Percentiles rank a stretch among this genome's conserved stretches.
Evolutionary conservation across 2,113 vertebrate genomes (phyloP).

Genomic region (Macquaria ambigua): DNA sequence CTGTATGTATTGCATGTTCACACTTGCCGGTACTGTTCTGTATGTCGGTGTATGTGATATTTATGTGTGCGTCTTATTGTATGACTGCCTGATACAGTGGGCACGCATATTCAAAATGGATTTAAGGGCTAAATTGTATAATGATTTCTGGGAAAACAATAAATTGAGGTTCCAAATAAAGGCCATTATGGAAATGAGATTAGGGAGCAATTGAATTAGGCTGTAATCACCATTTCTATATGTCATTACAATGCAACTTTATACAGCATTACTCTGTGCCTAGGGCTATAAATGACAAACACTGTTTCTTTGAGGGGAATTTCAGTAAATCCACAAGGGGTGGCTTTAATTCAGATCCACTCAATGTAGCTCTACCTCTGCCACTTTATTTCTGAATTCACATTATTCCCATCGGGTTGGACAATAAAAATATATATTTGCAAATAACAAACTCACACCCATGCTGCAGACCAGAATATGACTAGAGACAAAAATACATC

Average conservation of each 20-base stretch:
- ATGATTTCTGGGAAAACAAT: slow-evolving; percentile 87
- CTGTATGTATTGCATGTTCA: slow-evolving; percentile 37
- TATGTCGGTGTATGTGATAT: slow-evolving; percentile 53
- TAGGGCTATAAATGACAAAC: slow-evolving; percentile 81
- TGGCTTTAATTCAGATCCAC: slow-evolving; percentile 65
- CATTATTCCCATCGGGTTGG: slow-evolving; percentile 53
- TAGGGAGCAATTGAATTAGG: slow-evolving; percentile 85
- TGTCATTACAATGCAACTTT: slow-evolving; percentile 86
- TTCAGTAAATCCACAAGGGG: slow-evolving; percentile 77
- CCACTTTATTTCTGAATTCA: slow-evolving; percentile 71
- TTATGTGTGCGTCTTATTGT: slow-evolving; percentile 47
- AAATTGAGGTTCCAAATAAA: slow-evolving; percentile 86
- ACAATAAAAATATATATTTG: slow-evolving; percentile 60
- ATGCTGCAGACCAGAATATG: slow-evolving; percentile 33
- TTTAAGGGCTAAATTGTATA: slow-evolving; percentile 85
- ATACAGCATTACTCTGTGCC: slow-evolving; percentile 82
- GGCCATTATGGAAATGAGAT: slow-evolving; percentile 87
- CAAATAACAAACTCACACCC: slow-evolving; percentile 55
- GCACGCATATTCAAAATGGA: slow-evolving; percentile 82
- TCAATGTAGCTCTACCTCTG: slow-evolving; percentile 66
- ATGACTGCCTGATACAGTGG: slow-evolving; percentile 60
- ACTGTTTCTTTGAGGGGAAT: slow-evolving; percentile 77
- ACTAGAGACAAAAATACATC: slow-evolving; percentile 27
- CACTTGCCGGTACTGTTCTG: slow-evolving; percentile 35
- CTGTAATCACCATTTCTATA: slow-evolving; percentile 86